Base-by-base conservation (phyloP, 2,888 invertebrate species). In the Adela reaumurella region DNA sequence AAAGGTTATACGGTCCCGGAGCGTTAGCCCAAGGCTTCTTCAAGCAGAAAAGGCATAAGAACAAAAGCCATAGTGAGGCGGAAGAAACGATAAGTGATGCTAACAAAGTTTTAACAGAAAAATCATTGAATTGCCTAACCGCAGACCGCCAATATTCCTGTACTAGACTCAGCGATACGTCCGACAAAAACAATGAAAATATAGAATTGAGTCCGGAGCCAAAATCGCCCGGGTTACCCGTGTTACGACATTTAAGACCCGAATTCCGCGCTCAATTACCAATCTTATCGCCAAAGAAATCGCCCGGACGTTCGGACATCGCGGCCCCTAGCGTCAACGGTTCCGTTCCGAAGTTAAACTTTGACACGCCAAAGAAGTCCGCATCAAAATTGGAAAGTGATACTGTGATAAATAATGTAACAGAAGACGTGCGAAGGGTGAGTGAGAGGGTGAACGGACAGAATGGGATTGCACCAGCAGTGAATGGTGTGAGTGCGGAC, bases 201-300 rank as follows among this genome's bases (percentile, higher is more conserved):
- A 54, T 60, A 11, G 62, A 45, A 49, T 55, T 63, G 54, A 74
- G 69, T 64, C 67, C 70, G 5, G 70, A 69, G 43, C 53, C 63
- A 10, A 68, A 70, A 44, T 58, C 62, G 0, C 63, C 63, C 44
- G 59, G 74, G 2, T 71, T 93, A 53, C 93, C 93, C 2, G 93
- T 94, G 14, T 67, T 94, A 53, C 83, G 92, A 67, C 92, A 92
- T 69, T 70, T 94, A 52, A 81, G 92, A 61, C 90, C 92, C 0
- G 93, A 94, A 63, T 94, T 94, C 64, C 80, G 92, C 18, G 92
- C 92, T 1, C 93, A 93, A 63, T 70, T 94, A 55, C 88, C 90
- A 0, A 84, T 88, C 17, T 68, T 84, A 28, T 86, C 84, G 29
- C 83, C 86, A 19, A 86, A 86, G 68, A 73, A 76, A 59, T 35